Percentiles rank a stretch among this genome's conserved stretches.
phyloP scores from a whole-genome alignment of 2,113 vertebrate species.

The Benitochromis conjunctus region DNA sequence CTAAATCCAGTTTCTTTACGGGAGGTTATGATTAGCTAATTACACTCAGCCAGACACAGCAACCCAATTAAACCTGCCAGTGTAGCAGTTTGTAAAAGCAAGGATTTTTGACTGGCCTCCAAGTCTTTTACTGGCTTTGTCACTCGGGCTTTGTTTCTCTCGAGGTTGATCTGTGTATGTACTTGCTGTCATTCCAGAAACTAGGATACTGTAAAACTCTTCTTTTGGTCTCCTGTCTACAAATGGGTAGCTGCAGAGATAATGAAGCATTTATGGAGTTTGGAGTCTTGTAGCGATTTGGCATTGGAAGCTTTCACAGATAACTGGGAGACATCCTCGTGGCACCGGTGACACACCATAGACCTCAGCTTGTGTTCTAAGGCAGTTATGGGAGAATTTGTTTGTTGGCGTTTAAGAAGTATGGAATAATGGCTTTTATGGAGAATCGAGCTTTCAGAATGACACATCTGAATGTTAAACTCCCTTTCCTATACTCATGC shows the following conservation, averaged over 20 bases:
- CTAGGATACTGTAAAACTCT: slow-evolving; percentile 36
- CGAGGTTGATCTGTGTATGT: slow-evolving; percentile 39
- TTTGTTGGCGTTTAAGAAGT: neutral
- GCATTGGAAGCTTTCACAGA: slow-evolving; percentile 63
- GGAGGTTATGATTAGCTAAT: neutral
- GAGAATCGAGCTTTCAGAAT: neutral
- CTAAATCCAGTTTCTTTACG: neutral
- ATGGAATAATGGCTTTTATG: neutral
- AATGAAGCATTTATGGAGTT: neutral
- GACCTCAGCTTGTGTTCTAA: slow-evolving; percentile 16
- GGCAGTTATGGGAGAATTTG: neutral
- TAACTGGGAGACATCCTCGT: slow-evolving; percentile 37
- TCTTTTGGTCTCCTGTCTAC: neutral
- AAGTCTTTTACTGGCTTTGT: slow-evolving; percentile 44
- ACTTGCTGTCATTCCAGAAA: neutral
- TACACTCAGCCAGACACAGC: neutral
- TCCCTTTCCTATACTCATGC: neutral
- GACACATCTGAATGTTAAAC: neutral
- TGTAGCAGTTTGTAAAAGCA: neutral
- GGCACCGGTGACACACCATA: slow-evolving; percentile 12
- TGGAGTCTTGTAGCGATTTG: slow-evolving; percentile 55
- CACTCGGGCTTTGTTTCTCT: slow-evolving; percentile 25
- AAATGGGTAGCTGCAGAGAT: neutral
- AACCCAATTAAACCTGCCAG: neutral
- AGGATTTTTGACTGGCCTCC: neutral